Evolutionary conservation across 2,888 invertebrate species (phyloP).

Genomic region (Omphaloscelis lunosa): DNA sequence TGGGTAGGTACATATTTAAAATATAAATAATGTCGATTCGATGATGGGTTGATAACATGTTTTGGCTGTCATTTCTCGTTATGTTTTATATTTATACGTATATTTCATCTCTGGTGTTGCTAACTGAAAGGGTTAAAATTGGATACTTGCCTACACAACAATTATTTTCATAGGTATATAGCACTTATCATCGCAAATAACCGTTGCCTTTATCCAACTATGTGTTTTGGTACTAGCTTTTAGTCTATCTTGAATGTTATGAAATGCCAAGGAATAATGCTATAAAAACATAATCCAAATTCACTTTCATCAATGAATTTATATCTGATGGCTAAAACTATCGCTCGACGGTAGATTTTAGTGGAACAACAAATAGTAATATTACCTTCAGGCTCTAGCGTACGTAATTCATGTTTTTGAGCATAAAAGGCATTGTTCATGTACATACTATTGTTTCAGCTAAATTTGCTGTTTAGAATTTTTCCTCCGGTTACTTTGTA

Average conservation of each 20-base stretch:
- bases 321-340: constrained; percentile 13
- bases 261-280: constrained; percentile 12
- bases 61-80: constrained; percentile 1
- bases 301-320: constrained; percentile 22
- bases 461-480: constrained; percentile 30
- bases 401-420: constrained; percentile 22
- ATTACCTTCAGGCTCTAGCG: not conserved
- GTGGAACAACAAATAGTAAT: constrained; percentile 19
- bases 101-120: not conserved
- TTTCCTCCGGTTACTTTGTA: constrained; percentile 24
- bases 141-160: not conserved
- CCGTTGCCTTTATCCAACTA: not conserved
- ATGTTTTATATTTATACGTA: no score
- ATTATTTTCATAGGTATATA: not conserved
- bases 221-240: constrained; percentile 8
- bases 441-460: constrained; percentile 27
- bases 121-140: constrained; percentile 5
- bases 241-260: not conserved
- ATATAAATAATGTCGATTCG: not conserved
- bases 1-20: not conserved
- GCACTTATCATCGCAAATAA: constrained; percentile 9
- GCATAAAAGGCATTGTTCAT: constrained; percentile 22
- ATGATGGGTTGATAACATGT: not conserved
- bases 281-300: constrained; percentile 19
- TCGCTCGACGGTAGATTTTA: constrained; percentile 8